These are phyloP conservation scores for Rafetus swinhoei DNA, from an alignment of 2,113 vertebrate species.

Conservation along the genomic window DNA sequence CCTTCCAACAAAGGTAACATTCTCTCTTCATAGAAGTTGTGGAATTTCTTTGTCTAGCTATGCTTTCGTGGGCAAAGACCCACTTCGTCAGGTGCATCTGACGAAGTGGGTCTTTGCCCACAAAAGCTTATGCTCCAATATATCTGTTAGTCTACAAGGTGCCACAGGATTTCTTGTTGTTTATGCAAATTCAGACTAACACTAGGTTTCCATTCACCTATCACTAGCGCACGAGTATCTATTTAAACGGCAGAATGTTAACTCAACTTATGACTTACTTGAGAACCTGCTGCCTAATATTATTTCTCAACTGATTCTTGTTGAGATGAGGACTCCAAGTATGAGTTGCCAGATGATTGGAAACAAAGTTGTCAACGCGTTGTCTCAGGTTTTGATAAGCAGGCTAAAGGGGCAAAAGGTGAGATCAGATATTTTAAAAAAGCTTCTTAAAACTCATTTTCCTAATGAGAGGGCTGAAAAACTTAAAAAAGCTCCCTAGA, in stretches of 20 bases:
- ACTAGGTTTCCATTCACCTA: neutral
- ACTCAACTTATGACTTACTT: constrained; percentile 85
- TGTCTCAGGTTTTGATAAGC: constrained; percentile 97
- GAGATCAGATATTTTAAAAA: neutral
- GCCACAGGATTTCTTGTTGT: too few relatives aligned
- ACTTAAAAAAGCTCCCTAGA: neutral
- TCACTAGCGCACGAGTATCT: accelerated
- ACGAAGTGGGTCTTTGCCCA: too few relatives aligned
- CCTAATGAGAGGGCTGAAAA: neutral
- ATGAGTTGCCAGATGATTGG: constrained; percentile 96
- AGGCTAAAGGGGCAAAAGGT: constrained; percentile 79
- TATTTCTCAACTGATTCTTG: constrained; percentile 98
- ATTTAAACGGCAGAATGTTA: neutral
- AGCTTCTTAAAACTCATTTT: neutral
- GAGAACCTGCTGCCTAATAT: constrained; percentile 95
- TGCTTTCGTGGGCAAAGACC: too few relatives aligned
- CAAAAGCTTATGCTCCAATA: too few relatives aligned
- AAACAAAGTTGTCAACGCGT: constrained; percentile 97
- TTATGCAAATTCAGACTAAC: too few relatives aligned
- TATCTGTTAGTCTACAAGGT: too few relatives aligned
- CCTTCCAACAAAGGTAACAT: accelerated
- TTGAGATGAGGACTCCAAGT: constrained; percentile 99
- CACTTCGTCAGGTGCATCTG: too few relatives aligned
- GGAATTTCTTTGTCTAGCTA: neutral
- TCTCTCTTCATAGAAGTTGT: neutral